These are phyloP conservation scores for Ophioninae sp. DNA, from an alignment of 2,888 invertebrate species.

Conservation along the genomic window DNA sequence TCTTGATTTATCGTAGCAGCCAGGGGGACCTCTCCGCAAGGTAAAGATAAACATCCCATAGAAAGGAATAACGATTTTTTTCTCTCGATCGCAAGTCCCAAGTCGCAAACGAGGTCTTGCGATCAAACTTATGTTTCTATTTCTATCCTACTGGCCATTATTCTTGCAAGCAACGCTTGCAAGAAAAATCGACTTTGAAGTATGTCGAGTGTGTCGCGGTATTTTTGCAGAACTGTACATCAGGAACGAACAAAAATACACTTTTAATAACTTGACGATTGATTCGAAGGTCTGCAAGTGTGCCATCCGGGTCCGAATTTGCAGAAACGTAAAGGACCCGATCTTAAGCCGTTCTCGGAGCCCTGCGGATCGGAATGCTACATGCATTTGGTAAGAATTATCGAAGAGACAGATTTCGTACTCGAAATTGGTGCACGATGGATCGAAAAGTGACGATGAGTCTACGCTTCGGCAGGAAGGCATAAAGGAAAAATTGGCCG, in stretches of 20 bases:
- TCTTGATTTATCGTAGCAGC: constrained; percentile 75
- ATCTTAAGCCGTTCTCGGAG: constrained; percentile 91
- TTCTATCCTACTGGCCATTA: neutral
- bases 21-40: constrained; percentile 78
- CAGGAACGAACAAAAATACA: neutral
- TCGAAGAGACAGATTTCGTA: neutral
- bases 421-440: neutral
- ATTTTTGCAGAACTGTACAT: neutral
- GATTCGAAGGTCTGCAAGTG: constrained; percentile 88
- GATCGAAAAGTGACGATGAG: neutral
- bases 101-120: constrained; percentile 52
- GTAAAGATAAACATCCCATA: constrained; percentile 73
- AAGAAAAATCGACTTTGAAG: neutral
- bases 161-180: neutral
- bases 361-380: constrained; percentile 94
- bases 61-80: constrained; percentile 50
- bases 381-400: constrained; percentile 88
- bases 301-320: constrained; percentile 96
- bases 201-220: neutral
- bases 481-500: constrained; percentile 91
- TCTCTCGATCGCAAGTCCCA: constrained; percentile 65
- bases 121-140: neutral
- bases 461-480: constrained; percentile 85
- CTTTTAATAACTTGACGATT: constrained; percentile 7
- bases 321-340: constrained; percentile 93